phyloP scores from a whole-genome alignment of 2,113 vertebrate species.

The Mixornis gularis region DNA sequence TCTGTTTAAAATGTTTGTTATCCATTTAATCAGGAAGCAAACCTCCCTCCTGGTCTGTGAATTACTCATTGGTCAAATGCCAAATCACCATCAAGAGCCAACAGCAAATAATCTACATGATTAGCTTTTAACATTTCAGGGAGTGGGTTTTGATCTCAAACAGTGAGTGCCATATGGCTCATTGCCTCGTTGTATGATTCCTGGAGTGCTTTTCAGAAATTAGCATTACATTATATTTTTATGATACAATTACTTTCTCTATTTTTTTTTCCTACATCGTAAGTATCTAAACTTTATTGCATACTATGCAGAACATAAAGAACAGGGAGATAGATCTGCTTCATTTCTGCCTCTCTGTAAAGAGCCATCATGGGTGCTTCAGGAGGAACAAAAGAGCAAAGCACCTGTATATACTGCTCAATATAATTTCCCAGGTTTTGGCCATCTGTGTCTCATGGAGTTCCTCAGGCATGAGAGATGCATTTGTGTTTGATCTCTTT shows the following conservation, averaged over 20 bases:
- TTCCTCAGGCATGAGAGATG: background rate
- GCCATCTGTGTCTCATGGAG: background rate
- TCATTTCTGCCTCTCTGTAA: background rate
- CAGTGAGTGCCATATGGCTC: background rate
- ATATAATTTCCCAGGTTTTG: background rate
- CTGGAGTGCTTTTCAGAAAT: slow-evolving; percentile 9
- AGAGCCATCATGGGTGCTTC: background rate
- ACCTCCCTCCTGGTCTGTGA: background rate
- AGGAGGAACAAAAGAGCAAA: background rate
- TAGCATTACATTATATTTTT: background rate
- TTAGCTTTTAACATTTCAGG: slow-evolving; percentile 16
- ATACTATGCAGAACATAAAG: background rate
- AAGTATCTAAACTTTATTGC: background rate
- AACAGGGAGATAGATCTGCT: background rate
- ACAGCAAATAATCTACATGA: slow-evolving; percentile 25
- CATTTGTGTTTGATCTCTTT: background rate
- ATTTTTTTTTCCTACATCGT: background rate
- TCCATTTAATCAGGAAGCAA: slow-evolving; percentile 30
- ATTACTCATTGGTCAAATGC: slow-evolving; percentile 34
- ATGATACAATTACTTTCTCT: background rate
- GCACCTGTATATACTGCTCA: background rate
- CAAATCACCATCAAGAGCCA: slow-evolving; percentile 5
- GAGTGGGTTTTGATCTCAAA: slow-evolving; percentile 6
- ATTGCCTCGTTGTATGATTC: background rate
- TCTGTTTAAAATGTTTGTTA: slow-evolving; percentile 25